Conservation (phyloP, 2,888 invertebrate species). For the Leptodirus hochenwartii region DNA sequence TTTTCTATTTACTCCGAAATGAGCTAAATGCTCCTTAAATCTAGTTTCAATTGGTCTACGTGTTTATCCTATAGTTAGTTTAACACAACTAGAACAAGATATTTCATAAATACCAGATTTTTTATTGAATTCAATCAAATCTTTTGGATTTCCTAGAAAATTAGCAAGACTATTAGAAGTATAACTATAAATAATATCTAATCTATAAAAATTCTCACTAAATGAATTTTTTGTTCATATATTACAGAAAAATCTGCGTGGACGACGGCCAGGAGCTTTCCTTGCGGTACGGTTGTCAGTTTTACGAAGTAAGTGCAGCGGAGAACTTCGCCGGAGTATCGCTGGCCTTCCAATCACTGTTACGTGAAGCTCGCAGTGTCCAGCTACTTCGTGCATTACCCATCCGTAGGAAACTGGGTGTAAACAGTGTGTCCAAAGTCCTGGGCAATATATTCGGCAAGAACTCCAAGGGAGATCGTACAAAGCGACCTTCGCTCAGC, state of each 20-base stretch:
- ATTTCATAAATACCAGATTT: no score
- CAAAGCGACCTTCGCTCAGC: conserved; percentile 60
- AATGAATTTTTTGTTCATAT: no score
- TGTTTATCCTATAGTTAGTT: no score
- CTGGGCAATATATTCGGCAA: conserved; percentile 65
- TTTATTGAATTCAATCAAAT: no score
- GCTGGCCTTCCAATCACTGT: conserved; percentile 57
- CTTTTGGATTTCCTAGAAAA: no score
- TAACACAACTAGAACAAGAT: no score
- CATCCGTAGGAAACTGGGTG: conserved; percentile 53
- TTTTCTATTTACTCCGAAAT: no score
- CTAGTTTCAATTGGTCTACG: no score
- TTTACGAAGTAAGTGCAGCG: conserved; percentile 71
- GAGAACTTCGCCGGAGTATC: conserved; percentile 68
- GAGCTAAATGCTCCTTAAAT: no score
- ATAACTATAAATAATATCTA: no score
- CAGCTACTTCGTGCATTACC: conserved; percentile 48
- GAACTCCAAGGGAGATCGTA: conserved; percentile 56
- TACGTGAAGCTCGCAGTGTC: conserved; percentile 59
- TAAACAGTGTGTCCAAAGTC: conserved; percentile 61
- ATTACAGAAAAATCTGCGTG: conserved; percentile 52
- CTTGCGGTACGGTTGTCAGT: conserved; percentile 59
- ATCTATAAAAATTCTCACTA: no score
- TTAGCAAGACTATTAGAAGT: no score
- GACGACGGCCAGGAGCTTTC: conserved; percentile 67